These are phyloP conservation scores for Drosophila sucinea DNA, from an alignment of 1,140 invertebrate genomes.

Conservation along the genomic window DNA sequence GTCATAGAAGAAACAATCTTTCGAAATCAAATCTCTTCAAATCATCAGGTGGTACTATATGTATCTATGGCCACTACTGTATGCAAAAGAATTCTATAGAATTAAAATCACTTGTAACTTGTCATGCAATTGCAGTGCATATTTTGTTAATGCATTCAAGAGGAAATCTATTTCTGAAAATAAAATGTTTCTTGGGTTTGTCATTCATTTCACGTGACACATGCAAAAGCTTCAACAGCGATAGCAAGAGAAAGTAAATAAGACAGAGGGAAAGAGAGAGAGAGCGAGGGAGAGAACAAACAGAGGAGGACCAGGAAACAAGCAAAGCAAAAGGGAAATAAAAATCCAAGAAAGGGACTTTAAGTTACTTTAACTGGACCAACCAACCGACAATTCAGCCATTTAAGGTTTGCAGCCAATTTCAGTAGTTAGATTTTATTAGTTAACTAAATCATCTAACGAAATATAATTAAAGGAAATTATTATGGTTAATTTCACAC, in stretches of 20 bases:
- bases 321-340: neutral
- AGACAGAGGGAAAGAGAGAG: neutral
- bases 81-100: no score
- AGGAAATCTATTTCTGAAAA: neutral
- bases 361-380: neutral
- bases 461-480: no score
- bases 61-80: no score
- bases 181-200: slow-evolving; percentile 10
- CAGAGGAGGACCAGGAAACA: neutral
- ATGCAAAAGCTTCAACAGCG: slow-evolving; percentile 42
- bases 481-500: no score
- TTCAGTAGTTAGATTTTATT: no score
- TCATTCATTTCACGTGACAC: slow-evolving; percentile 57
- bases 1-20: no score
- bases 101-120: no score
- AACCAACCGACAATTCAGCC: neutral
- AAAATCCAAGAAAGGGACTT: neutral
- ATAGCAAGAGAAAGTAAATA: slow-evolving; percentile 20
- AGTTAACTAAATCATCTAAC: no score
- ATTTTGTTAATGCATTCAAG: neutral
- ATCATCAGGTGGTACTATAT: no score
- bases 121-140: no score
- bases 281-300: slow-evolving; percentile 9
- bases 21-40: no score
- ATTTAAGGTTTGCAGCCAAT: no score